Conservation (phyloP, 2,888 invertebrate genomes). For the Bombylius discolor region DNA sequence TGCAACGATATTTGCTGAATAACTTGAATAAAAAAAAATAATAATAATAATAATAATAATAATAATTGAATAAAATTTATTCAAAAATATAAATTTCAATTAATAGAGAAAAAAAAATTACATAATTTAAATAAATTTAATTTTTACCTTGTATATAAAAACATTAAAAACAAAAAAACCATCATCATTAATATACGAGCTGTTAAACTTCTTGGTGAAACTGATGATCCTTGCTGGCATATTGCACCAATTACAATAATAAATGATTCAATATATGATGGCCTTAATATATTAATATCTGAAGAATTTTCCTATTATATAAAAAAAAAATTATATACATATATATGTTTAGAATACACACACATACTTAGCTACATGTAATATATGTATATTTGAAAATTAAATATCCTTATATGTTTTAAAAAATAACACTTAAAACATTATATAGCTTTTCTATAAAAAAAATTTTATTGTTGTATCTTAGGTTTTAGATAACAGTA, state of each 20-base stretch:
- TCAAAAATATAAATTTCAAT: neutral
- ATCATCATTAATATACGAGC: slow-evolving; percentile 50
- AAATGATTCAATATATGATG: slow-evolving; percentile 39
- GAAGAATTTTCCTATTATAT: neutral
- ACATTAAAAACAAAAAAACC: slow-evolving; percentile 50
- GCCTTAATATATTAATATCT: slow-evolving; percentile 21
- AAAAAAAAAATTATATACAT: no score
- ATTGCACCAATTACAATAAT: slow-evolving; percentile 46
- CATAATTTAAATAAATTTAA: neutral
- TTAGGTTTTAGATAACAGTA: no score
- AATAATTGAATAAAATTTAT: no score
- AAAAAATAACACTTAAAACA: no score
- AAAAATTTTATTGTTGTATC: no score
- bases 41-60: neutral
- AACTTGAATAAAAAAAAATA: slow-evolving; percentile 34
- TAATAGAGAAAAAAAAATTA: neutral
- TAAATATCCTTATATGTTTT: no score
- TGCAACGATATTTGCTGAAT: slow-evolving; percentile 64
- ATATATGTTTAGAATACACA: no score
- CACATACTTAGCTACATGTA: no score
- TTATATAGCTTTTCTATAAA: no score
- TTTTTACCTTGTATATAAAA: slow-evolving; percentile 44
- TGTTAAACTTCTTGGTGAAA: slow-evolving; percentile 16
- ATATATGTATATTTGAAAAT: no score
- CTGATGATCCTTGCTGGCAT: slow-evolving; percentile 46